Conservation (phyloP, 2,797 vertebrate species). For the Chiloscyllium punctatum region DNA sequence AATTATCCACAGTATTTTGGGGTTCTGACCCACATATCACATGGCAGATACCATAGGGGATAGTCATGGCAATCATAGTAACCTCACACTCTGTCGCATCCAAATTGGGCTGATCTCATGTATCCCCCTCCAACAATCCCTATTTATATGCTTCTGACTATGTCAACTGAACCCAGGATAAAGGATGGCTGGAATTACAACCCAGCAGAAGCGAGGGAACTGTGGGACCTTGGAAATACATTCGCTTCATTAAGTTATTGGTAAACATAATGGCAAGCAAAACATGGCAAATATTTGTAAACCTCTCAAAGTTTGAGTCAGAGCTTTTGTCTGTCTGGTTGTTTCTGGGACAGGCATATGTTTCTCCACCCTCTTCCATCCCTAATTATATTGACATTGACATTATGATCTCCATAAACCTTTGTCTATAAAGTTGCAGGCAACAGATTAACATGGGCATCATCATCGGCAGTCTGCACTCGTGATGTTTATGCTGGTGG, state of each 20-base stretch:
- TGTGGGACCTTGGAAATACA: not conserved
- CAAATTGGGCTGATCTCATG: not conserved
- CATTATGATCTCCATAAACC: not conserved
- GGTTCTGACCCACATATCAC: no score
- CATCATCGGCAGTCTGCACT: not conserved
- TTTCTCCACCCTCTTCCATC: not conserved
- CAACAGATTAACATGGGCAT: not conserved
- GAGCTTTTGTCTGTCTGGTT: not conserved
- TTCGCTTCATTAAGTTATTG: not conserved
- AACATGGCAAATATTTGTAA: not conserved
- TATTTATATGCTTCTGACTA: not conserved
- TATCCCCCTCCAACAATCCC: not conserved
- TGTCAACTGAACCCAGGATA: not conserved
- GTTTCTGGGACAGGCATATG: not conserved
- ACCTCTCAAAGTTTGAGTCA: not conserved
- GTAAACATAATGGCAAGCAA: not conserved
- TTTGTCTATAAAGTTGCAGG: not conserved
- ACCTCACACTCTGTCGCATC: no score
- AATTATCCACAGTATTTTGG: no score
- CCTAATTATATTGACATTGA: not conserved
- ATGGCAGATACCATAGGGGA: no score
- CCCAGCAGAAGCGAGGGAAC: not conserved
- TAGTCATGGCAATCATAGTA: no score
- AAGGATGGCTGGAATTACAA: not conserved
- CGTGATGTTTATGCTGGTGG: not conserved